Percentiles rank a stretch among this genome's conserved stretches.
phyloP scores from a whole-genome alignment of 1,140 invertebrate species.

The Pseudomyrmex concolor region DNA sequence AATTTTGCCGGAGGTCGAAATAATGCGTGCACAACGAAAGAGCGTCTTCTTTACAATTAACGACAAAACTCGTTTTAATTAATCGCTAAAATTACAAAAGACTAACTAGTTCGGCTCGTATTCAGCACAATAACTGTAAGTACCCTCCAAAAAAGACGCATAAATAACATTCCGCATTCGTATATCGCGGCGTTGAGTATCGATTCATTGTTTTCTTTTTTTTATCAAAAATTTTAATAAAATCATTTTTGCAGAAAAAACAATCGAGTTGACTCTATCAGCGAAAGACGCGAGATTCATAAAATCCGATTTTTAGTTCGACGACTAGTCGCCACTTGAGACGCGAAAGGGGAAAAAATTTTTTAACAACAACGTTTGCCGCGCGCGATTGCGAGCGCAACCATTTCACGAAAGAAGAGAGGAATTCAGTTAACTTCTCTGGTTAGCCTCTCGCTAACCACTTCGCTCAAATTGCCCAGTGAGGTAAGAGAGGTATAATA shows the following conservation, averaged over 20 bases:
- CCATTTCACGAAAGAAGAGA: constrained; percentile 47
- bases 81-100: constrained; percentile 41
- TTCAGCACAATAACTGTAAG: not conserved
- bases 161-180: not conserved
- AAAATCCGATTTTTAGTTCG: not conserved
- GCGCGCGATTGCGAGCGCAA: constrained; percentile 19
- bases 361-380: not conserved
- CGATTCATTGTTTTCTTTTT: not conserved
- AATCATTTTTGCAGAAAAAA: not conserved
- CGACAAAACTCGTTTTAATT: constrained; percentile 52
- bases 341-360: constrained; percentile 52
- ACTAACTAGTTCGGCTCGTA: constrained; percentile 1
- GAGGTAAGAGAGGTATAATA: constrained; percentile 47
- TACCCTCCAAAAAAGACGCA: not conserved
- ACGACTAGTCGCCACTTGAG: constrained; percentile 32
- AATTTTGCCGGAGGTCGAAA: constrained; percentile 39
- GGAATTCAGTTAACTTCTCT: constrained; percentile 62
- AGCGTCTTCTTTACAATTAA: constrained; percentile 37
- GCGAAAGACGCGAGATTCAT: not conserved
- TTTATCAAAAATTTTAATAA: not conserved
- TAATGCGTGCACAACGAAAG: constrained; percentile 35
- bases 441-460: constrained; percentile 25
- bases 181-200: not conserved
- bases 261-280: not conserved
- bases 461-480: constrained; percentile 25